Evolutionary conservation across 30 jellyfish, hydroid and myxozoan species (phyloP).

Genomic region (Chrysaora quinquecirrha): DNA sequence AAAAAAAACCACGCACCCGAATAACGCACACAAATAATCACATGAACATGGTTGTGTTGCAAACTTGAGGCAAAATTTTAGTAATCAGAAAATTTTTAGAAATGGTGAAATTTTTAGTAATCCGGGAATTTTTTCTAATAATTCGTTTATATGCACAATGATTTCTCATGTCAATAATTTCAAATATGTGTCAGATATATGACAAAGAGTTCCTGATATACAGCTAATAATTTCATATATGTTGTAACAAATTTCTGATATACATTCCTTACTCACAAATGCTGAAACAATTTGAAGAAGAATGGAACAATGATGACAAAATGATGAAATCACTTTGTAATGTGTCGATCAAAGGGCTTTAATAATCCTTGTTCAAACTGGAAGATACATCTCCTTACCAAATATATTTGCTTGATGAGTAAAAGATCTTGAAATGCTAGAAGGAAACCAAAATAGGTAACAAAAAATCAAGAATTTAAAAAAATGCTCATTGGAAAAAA

Average conservation of each 20-base stretch:
- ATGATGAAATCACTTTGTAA: too few species aligned
- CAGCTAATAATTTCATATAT: not conserved
- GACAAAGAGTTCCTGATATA: not conserved
- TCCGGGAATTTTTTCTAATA: not conserved
- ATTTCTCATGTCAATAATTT: not conserved
- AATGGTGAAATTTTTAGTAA: not conserved
- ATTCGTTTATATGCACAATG: not conserved
- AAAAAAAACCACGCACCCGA: not conserved
- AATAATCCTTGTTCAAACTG: too few species aligned
- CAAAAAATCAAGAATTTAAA: too few species aligned
- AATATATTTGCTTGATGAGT: too few species aligned
- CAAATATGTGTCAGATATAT: not conserved
- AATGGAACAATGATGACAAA: too few species aligned
- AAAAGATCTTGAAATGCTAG: too few species aligned
- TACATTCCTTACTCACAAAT: not conserved
- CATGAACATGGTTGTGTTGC: not conserved
- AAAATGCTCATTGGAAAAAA: too few species aligned
- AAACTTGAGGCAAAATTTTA: not conserved
- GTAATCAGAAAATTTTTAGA: not conserved
- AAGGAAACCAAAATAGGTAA: too few species aligned
- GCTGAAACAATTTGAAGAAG: not conserved
- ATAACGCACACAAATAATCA: not conserved
- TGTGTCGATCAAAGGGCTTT: too few species aligned
- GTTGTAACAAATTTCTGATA: not conserved
- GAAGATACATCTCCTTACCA: too few species aligned